These are phyloP conservation scores for Papilio elwesi DNA, from an alignment of 2,888 invertebrate species.

Conservation along the genomic window DNA sequence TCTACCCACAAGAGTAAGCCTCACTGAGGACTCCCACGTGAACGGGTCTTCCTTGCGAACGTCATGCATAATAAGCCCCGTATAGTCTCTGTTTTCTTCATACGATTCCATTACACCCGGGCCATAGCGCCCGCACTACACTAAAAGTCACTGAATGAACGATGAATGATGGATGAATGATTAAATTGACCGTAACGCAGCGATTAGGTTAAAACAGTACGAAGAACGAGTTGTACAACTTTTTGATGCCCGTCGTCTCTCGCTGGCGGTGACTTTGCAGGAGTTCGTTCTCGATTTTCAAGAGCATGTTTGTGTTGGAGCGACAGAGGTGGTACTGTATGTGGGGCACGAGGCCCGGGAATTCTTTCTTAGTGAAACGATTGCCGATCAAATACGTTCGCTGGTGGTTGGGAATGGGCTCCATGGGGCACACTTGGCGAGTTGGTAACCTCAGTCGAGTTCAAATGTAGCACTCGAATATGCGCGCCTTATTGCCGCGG, in stretches of 20 bases:
- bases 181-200: slow-evolving; percentile 44
- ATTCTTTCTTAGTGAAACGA: slow-evolving; percentile 62
- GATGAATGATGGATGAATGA: slow-evolving; percentile 56
- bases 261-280: slow-evolving; percentile 92
- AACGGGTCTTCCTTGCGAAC: slow-evolving; percentile 66
- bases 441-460: slow-evolving; percentile 48
- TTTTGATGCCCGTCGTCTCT: slow-evolving; percentile 93
- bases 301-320: slow-evolving; percentile 85
- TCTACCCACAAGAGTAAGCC: slow-evolving; percentile 63
- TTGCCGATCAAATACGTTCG: slow-evolving; percentile 65
- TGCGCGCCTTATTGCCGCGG: slow-evolving; percentile 45
- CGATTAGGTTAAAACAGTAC: slow-evolving; percentile 89
- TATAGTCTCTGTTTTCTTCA: slow-evolving; percentile 59
- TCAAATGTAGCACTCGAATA: slow-evolving; percentile 49
- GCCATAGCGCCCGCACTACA: slow-evolving; percentile 58
- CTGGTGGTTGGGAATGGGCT: slow-evolving; percentile 59
- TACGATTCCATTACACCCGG: slow-evolving; percentile 71
- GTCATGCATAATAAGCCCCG: slow-evolving; percentile 67
- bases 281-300: slow-evolving; percentile 89
- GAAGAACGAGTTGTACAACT: slow-evolving; percentile 94
- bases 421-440: slow-evolving; percentile 63
- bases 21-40: slow-evolving; percentile 74
- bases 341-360: slow-evolving; percentile 61
- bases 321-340: slow-evolving; percentile 68
- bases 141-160: slow-evolving; percentile 66